Evolutionary conservation across 2,113 vertebrate species (phyloP), one percentile per base, ranked within the genome.

Genomic region (Pterocles orientalis): DNA sequence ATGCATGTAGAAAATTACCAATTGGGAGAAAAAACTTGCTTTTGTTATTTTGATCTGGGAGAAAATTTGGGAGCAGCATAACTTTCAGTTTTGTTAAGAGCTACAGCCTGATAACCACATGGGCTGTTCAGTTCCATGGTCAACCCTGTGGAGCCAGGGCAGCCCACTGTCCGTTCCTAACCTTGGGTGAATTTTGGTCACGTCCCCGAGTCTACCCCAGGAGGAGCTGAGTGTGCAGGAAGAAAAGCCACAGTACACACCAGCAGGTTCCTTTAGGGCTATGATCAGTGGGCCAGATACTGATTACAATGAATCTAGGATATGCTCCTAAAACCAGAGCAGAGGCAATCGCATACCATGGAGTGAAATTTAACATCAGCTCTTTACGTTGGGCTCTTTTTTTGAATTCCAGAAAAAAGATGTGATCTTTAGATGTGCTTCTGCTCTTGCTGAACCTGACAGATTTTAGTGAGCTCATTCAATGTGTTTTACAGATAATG

Each of bases 101-200:
- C 36, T 43, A 10, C 23, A 56, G n/a, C 20, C 14, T 28, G 62
- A 8, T n/a, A 9, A 19, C 7, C 21, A 7, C 8, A 0, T 1
- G 19, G 45, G 19, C 58, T 26, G 8, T 2, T 53, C 8, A 1
- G 14, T n/a, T 18, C 77, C 33, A 3, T 3, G 2, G 18, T 5
- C 61, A 62, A 56, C 36, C 36, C 58, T 14, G 5, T 7, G 33
- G 33, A 41, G 57, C 47, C 15, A 10, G 56, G 31, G 26, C 73
- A 81, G 61, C 56, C n/a, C 26, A 11, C 41, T 41, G 41, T 41
- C 41, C 10, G 1, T 29, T 39, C 39, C 61, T 14, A 0, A 6
- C 72, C 56, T 8, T 17, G 1, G 41, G 9, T 1, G 11, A 4
- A 1, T 18, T 54, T 45, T 56, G 56, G 45, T 26, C 57, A 60